Evolutionary conservation across 2,113 vertebrate species (phyloP), one percentile per base, ranked within the genome.

Genomic region (Zosterops borbonicus): DNA sequence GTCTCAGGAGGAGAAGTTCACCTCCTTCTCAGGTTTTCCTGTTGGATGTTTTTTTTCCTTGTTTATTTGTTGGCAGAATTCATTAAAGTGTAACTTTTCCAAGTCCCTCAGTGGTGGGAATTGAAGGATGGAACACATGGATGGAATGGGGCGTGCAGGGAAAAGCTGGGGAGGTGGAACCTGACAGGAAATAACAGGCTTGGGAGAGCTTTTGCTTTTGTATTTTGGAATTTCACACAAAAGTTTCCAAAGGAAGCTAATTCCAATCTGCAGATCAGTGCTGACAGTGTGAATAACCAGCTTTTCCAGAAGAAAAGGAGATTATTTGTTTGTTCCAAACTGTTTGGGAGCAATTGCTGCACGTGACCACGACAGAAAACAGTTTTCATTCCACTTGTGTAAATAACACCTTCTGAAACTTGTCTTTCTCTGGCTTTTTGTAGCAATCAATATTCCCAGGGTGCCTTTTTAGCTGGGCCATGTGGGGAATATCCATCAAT

Each of bases 281-380:
- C 87, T 85, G 87, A 24, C 27, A 18, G 56, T 53, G 65, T 52
- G 70, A 78, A 70, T 31, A 79, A 62, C 6, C 62, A 78, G 29
- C 35, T 91, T 69, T 62, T 47, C 33, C 56, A 56, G 21, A 60
- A 37, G 67, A 65, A 80, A 67, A 76, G 9, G 46, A 50, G 50
- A 46, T 44, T 24, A 35, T 65, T 65, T 49, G 35, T 49, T 75
- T 56, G 42, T 29, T 49, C 52, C 60, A 56, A 41, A 21, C 47
- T 74, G 9, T 55, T 64, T 74, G 70, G 75, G 35, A 89, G 37
- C 14, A 29, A 21, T 42, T 50, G 71, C 37, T 74, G 13, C n/a
- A 41, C 0, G 1, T 35, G 71, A 47, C 41, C 18, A 1, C 0
- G 3, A 41, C 10, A 17, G n/a, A 35, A 55, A 56, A 17, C 5